Conservation (phyloP, 2,797 vertebrate species). For the Threskiornis aethiopicus region DNA sequence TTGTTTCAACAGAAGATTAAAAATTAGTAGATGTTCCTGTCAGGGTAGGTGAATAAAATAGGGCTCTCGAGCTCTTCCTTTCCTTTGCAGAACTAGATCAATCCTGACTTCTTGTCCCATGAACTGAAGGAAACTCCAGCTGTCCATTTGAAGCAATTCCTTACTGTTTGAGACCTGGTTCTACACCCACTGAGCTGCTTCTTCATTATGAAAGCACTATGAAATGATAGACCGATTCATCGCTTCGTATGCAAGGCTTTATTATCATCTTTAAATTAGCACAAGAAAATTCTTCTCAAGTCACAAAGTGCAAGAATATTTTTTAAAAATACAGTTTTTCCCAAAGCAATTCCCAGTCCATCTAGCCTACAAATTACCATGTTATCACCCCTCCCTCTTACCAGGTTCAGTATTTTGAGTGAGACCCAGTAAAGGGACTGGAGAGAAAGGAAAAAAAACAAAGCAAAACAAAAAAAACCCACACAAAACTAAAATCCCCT, state of each 20-base stretch:
- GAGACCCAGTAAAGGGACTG: neutral
- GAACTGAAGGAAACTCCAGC: neutral
- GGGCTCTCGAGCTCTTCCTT: neutral
- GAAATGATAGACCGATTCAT: neutral
- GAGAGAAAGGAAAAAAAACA: fast-evolving
- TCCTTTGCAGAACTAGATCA: neutral
- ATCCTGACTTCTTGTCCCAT: neutral
- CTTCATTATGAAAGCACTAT: neutral
- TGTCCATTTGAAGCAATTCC: neutral
- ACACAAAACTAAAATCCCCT: neutral
- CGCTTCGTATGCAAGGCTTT: neutral
- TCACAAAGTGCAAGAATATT: neutral
- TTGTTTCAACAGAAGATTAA: neutral
- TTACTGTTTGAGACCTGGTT: neutral
- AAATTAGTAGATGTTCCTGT: neutral
- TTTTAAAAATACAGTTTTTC: neutral
- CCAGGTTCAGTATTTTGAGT: neutral
- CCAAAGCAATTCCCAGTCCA: neutral
- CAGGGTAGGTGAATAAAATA: neutral
- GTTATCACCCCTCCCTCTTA: neutral
- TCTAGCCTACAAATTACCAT: neutral
- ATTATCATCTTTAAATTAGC: neutral
- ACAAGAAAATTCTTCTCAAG: neutral
- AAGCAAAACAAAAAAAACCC: neutral
- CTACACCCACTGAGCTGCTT: neutral